These are phyloP conservation scores for Malurus cyaneus DNA, from an alignment of 2,113 vertebrate genomes.

Conservation along the genomic window DNA sequence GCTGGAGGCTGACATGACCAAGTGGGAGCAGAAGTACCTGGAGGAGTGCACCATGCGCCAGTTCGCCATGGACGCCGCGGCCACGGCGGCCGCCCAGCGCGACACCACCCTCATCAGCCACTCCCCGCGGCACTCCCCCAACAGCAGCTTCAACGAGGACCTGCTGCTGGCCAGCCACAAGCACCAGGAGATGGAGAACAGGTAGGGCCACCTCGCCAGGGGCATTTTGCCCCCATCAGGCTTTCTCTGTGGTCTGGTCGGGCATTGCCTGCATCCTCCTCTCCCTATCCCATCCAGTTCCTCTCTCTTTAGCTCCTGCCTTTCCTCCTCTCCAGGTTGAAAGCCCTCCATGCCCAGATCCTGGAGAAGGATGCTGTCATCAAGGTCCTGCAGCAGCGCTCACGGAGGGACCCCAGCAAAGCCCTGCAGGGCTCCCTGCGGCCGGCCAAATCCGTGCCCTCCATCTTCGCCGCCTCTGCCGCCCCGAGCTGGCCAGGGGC, in stretches of 20 bases:
- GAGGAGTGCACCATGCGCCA: slow-evolving; percentile 98
- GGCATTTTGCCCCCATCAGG: not conserved
- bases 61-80: slow-evolving; percentile 96
- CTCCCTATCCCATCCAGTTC: not conserved
- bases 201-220: slow-evolving; percentile 62
- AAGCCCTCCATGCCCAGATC: slow-evolving; percentile 90
- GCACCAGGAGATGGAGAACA: slow-evolving; percentile 96
- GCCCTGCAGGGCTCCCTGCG: slow-evolving; percentile 80
- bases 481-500: slow-evolving; percentile 51
- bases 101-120: slow-evolving; percentile 98
- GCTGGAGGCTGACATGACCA: slow-evolving; percentile 97
- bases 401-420: slow-evolving; percentile 82
- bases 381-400: slow-evolving; percentile 94
- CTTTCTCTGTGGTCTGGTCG: rapidly evolving
- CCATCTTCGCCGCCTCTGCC: slow-evolving; percentile 66
- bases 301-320: not conserved
- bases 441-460: slow-evolving; percentile 88
- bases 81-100: slow-evolving; percentile 91
- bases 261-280: not conserved
- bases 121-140: slow-evolving; percentile 89
- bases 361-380: slow-evolving; percentile 95
- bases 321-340: slow-evolving; percentile 76
- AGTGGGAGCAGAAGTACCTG: slow-evolving; percentile 98
- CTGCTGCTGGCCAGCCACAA: slow-evolving; percentile 84
- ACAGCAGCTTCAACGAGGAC: slow-evolving; percentile 92